phyloP scores from a whole-genome alignment of 2,113 vertebrate species.

The Perognathus longimembris region DNA sequence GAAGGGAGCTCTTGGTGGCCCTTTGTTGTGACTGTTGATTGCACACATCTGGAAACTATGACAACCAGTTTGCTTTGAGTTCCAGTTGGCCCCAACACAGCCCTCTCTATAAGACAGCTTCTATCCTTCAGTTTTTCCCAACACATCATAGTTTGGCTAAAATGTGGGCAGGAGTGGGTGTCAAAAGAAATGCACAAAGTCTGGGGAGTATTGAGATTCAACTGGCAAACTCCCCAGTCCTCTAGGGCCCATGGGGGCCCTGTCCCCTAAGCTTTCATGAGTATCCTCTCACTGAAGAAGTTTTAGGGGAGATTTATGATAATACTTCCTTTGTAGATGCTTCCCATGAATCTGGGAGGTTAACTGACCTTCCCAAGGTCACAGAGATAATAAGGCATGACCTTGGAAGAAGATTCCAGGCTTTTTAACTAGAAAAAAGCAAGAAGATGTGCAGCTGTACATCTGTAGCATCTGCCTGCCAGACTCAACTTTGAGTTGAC shows the following conservation, averaged over 20 bases:
- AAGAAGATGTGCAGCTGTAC: not conserved
- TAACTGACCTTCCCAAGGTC: constrained; percentile 36
- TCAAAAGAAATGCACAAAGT: constrained; percentile 63
- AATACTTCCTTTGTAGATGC: not conserved
- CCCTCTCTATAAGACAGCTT: constrained; percentile 63
- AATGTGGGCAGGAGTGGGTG: constrained; percentile 41
- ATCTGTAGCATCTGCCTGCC: not conserved
- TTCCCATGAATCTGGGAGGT: not conserved
- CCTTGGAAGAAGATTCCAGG: not conserved
- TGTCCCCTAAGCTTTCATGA: not conserved
- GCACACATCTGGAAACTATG: constrained; percentile 77
- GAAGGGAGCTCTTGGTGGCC: constrained; percentile 59
- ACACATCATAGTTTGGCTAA: constrained; percentile 70
- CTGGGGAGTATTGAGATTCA: constrained; percentile 39
- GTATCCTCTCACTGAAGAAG: not conserved
- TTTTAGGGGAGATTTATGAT: not conserved
- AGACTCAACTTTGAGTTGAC: not conserved
- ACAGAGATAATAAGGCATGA: not conserved
- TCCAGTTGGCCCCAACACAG: constrained; percentile 61
- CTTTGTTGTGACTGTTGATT: constrained; percentile 67
- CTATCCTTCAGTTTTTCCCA: constrained; percentile 56
- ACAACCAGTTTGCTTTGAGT: constrained; percentile 68
- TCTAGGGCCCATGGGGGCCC: not conserved
- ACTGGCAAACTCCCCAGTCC: constrained; percentile 5
- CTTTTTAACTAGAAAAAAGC: not conserved